phyloP scores from a whole-genome alignment of 2,888 invertebrate species.

The Scaptomyza polygonia region DNA sequence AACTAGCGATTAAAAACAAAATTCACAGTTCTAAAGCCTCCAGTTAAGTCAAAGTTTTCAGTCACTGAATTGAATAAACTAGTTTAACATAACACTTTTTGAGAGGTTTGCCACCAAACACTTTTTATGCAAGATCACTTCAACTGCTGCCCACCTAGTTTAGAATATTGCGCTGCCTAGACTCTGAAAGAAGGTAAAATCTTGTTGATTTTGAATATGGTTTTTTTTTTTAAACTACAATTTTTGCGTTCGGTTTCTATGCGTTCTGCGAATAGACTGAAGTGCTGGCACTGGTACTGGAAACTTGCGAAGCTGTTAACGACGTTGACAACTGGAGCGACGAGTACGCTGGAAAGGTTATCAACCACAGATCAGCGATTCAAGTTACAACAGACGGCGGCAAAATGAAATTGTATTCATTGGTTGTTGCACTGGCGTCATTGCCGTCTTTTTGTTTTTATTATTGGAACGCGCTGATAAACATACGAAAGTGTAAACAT shows the following conservation, averaged over 20 bases:
- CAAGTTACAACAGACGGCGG: slow-evolving; percentile 52
- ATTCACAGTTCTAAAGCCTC: not conserved
- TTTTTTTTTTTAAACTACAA: not conserved
- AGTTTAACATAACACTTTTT: not conserved
- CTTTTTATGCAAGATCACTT: not conserved
- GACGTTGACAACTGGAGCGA: slow-evolving; percentile 55
- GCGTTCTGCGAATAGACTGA: slow-evolving; percentile 36
- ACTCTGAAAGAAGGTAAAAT: not conserved
- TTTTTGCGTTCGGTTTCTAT: slow-evolving; percentile 32
- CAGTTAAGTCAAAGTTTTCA: not conserved
- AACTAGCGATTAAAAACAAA: not conserved
- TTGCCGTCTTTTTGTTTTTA: slow-evolving; percentile 39
- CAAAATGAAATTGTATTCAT: slow-evolving; percentile 36
- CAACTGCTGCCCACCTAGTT: not conserved
- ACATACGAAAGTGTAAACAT: slow-evolving; percentile 56
- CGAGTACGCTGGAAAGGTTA: slow-evolving; percentile 58
- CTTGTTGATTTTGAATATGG: not conserved
- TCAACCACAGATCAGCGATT: slow-evolving; percentile 53
- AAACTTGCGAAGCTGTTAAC: slow-evolving; percentile 7
- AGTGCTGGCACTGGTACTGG: slow-evolving; percentile 5
- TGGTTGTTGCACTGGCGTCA: slow-evolving; percentile 63
- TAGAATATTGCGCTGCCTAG: not conserved
- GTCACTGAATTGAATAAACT: not conserved
- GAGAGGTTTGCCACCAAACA: not conserved
- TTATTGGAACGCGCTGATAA: slow-evolving; percentile 41